These are phyloP conservation scores for Macroglossus sobrinus DNA, from an alignment of 2,113 vertebrate species.

Conservation along the genomic window DNA sequence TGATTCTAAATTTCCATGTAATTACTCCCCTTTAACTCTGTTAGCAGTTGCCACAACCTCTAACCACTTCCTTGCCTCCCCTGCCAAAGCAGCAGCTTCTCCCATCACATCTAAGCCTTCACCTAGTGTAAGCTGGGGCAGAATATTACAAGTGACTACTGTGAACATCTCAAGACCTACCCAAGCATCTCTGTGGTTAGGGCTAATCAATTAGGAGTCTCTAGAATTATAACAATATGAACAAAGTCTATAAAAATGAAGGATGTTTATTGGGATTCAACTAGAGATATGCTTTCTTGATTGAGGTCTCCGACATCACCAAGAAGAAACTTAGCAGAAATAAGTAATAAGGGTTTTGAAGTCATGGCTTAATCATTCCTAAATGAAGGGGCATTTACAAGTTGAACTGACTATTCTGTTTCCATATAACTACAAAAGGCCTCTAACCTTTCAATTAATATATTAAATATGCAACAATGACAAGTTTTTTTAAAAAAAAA, in stretches of 20 bases:
- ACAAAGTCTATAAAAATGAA: neutral
- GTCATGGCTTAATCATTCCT: neutral
- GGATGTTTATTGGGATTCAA: neutral
- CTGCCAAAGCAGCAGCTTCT: neutral
- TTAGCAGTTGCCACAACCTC: neutral
- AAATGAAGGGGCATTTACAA: neutral
- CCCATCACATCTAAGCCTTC: neutral
- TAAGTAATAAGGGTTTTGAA: neutral
- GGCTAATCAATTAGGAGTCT: neutral
- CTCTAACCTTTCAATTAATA: constrained; percentile 9
- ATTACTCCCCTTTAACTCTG: neutral
- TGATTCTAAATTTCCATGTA: neutral
- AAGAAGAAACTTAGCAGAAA: neutral
- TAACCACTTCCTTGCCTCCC: no score
- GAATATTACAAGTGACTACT: neutral
- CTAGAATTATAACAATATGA: neutral
- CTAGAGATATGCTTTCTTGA: neutral
- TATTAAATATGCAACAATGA: neutral
- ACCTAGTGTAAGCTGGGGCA: neutral
- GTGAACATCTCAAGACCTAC: neutral
- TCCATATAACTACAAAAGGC: neutral
- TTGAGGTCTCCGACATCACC: neutral
- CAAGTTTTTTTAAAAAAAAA: constrained; percentile 20
- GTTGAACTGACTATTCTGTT: neutral
- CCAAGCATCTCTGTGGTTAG: neutral